Base-by-base conservation (phyloP, 1,140 invertebrate species). In the Charaxes varanes region DNA sequence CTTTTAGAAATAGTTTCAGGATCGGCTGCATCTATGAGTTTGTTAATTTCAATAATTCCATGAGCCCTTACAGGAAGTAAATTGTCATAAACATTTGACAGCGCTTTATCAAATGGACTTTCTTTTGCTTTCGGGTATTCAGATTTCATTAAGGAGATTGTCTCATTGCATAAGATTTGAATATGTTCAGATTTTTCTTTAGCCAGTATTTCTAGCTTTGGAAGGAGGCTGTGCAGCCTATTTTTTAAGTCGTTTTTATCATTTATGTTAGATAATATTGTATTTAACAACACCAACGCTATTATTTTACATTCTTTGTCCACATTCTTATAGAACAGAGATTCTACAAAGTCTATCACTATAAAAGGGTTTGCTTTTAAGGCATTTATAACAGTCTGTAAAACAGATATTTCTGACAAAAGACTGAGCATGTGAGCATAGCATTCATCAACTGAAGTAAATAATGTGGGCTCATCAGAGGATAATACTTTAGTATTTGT, bases 41-140 rank as follows among this genome's bases (percentile, higher is more conserved):
- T 92, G 13, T 88, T 89, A 5, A 96, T 67, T 32, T 86, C 73
- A 40, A 95, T 89, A 11, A 96, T 69, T 4, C 90, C 94, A 84
- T 96, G 94, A 10, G 91, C 93, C 66, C 90, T 86, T 1, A 93
- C 87, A 4, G 94, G 94, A n/a, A 96, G 65, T 23, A 93, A 67
- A n/a, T 88, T 84, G 84, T 94, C 90, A 56, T 87, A 87, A 3
- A 92, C 72, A 82, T 94, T 89, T 24, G 85, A 62, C 8, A 95
- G 58, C 1, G 91, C 91, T 61, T 88, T 83, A 30, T 89, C 85
- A 64, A 88, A 90, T 38, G 84, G 70, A 26, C 74, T 85, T 18
- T 84, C 62, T 19, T 64, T 32, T 36, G 53, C 52, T n/a, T 53
- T 42, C 4, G 38, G 47, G 18, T 30, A 51, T 35, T 66, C 61